phyloP scores from a whole-genome alignment of 2,113 vertebrate species.

The Protomyctophum bolini region DNA sequence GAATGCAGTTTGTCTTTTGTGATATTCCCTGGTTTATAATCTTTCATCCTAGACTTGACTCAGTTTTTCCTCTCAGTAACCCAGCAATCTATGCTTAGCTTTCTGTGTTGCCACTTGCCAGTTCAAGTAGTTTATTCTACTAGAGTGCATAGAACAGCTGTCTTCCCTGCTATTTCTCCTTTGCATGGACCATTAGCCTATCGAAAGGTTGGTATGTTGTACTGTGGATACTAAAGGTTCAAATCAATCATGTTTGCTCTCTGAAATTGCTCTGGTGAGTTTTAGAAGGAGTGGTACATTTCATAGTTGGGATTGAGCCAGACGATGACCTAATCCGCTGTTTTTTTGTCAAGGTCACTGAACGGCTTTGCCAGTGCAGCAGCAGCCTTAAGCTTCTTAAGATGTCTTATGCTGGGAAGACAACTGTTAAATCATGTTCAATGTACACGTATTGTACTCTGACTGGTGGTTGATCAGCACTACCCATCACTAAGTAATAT shows the following conservation, averaged over 20 bases:
- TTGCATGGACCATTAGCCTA: constrained; percentile 50
- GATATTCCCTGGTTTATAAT: not conserved
- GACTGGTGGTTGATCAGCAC: constrained; percentile 4
- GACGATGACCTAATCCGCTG: constrained; percentile 71
- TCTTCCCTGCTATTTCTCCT: constrained; percentile 27
- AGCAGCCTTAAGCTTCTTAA: constrained; percentile 22
- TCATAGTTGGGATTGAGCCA: constrained; percentile 65
- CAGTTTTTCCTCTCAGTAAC: constrained; percentile 13
- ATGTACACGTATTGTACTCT: constrained; percentile 36
- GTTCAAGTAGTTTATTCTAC: constrained; percentile 19
- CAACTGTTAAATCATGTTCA: constrained; percentile 52
- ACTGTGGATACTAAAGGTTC: constrained; percentile 51
- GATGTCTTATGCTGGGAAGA: constrained; percentile 31
- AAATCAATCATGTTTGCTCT: constrained; percentile 63
- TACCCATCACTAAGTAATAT: no score
- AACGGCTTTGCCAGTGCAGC: constrained; percentile 44
- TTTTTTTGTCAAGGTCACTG: constrained; percentile 60
- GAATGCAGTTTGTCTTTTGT: constrained; percentile 22
- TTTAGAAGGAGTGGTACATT: constrained; percentile 63
- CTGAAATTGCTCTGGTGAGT: constrained; percentile 57
- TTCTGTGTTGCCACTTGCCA: not conserved
- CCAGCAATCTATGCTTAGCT: constrained; percentile 20
- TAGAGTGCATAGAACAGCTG: constrained; percentile 46
- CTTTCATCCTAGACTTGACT: constrained; percentile 9
- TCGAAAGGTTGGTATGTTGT: constrained; percentile 51